These are phyloP conservation scores for Oligia strigilis DNA, from an alignment of 2,888 invertebrate species.

Conservation along the genomic window DNA sequence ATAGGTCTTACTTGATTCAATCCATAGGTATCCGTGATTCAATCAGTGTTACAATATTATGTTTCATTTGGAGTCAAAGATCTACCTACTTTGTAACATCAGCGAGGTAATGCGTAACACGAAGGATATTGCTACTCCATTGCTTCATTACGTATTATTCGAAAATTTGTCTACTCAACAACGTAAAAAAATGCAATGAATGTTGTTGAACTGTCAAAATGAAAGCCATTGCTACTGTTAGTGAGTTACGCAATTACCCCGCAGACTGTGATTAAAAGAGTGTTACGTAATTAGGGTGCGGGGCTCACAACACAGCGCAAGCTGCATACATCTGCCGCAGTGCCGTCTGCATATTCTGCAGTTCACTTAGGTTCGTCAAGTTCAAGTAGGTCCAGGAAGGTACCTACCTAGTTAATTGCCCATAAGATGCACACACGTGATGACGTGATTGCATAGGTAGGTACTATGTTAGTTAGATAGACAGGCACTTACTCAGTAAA, in stretches of 20 bases:
- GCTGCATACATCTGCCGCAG: neutral
- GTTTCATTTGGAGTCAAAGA: conserved; percentile 7
- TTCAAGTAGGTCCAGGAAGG: neutral
- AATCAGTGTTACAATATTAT: neutral
- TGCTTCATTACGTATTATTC: too few species aligned
- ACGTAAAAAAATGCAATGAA: too few species aligned
- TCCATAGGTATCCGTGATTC: neutral
- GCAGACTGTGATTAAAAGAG: neutral
- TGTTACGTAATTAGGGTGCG: too few species aligned
- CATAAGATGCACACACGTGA: conserved; percentile 2
- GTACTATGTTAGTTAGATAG: conserved; percentile 6
- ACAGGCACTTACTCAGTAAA: neutral
- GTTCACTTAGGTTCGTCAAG: conserved; percentile 5
- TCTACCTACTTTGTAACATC: neutral
- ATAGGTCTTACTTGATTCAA: conserved; percentile 3
- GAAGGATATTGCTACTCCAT: too few species aligned
- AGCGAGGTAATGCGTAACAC: neutral
- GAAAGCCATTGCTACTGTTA: neutral
- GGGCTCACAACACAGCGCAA: neutral
- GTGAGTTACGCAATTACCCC: neutral
- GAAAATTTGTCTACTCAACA: too few species aligned
- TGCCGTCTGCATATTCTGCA: neutral
- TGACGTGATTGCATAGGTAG: conserved; percentile 3
- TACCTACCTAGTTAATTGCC: neutral
- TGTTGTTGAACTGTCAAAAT: neutral